These are phyloP conservation scores for Dreissena polymorpha DNA, from an alignment of 1,140 invertebrate species.

Conservation along the genomic window DNA sequence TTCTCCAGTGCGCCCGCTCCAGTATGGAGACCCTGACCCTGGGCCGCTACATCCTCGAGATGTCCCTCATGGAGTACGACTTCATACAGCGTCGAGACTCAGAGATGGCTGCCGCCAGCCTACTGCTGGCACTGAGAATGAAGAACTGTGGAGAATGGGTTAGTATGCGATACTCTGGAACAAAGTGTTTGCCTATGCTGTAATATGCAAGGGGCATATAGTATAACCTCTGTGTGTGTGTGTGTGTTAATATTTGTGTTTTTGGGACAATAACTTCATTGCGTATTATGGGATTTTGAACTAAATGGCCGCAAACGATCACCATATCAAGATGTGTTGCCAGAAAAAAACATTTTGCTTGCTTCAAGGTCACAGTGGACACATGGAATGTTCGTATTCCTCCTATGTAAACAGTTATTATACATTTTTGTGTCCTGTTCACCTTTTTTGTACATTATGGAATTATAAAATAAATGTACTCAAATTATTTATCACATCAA, in stretches of 20 bases:
- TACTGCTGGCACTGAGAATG: conserved; percentile 94
- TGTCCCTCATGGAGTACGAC: conserved; percentile 94
- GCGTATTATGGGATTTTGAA: too few species aligned
- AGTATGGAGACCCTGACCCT: conserved; percentile 96
- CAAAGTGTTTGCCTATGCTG: not conserved
- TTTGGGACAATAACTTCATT: not conserved
- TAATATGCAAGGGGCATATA: not conserved
- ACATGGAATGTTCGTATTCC: too few species aligned
- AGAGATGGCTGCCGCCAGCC: conserved; percentile 91
- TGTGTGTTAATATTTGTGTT: not conserved
- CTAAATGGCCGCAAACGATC: too few species aligned
- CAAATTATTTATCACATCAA: too few species aligned
- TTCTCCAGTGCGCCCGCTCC: conserved; percentile 88
- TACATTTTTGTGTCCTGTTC: too few species aligned
- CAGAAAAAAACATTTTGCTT: too few species aligned
- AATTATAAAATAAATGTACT: too few species aligned
- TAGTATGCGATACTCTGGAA: conserved; percentile 54
- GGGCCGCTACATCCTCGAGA: conserved; percentile 96
- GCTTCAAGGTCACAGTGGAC: too few species aligned
- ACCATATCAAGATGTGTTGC: too few species aligned
- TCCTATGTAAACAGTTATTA: too few species aligned
- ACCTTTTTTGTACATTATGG: too few species aligned
- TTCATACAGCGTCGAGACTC: conserved; percentile 91
- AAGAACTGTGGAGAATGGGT: conserved; percentile 83
- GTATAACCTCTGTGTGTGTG: not conserved